phyloP scores from a whole-genome alignment of 2,888 invertebrate genomes.

The Amphipyra tragopoginis region DNA sequence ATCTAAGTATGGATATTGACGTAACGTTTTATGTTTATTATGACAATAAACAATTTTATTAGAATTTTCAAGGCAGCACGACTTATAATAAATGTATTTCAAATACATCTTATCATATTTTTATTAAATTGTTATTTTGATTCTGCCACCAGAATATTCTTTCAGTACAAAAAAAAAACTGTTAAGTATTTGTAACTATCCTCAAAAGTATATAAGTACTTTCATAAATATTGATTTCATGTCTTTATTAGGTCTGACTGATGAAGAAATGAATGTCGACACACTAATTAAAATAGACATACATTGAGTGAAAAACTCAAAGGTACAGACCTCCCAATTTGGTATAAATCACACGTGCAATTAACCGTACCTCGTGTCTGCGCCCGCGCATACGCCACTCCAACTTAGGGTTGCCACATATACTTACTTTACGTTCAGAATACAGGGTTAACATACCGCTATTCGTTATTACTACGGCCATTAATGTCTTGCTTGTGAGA shows the following conservation, averaged over 20 bases:
- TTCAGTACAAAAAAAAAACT: too few relatives aligned
- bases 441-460: neutral
- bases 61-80: too few relatives aligned
- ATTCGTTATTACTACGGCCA: too few relatives aligned
- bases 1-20: neutral
- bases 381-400: slow-evolving; percentile 58
- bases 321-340: slow-evolving; percentile 55
- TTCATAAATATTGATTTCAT: neutral
- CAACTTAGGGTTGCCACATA: slow-evolving; percentile 28
- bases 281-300: slow-evolving; percentile 58
- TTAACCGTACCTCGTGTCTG: slow-evolving; percentile 56
- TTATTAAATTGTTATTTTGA: too few relatives aligned
- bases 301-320: slow-evolving; percentile 50
- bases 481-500: too few relatives aligned
- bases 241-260: slow-evolving; percentile 7
- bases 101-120: too few relatives aligned
- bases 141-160: too few relatives aligned
- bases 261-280: slow-evolving; percentile 51
- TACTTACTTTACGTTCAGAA: neutral
- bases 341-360: slow-evolving; percentile 62
- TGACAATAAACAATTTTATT: too few relatives aligned
- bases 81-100: too few relatives aligned
- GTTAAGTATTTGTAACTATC: too few relatives aligned
- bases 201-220: neutral
- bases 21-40: too few relatives aligned